Conservation (phyloP, 2,797 vertebrate species). For the Lutjanus campechanus region DNA sequence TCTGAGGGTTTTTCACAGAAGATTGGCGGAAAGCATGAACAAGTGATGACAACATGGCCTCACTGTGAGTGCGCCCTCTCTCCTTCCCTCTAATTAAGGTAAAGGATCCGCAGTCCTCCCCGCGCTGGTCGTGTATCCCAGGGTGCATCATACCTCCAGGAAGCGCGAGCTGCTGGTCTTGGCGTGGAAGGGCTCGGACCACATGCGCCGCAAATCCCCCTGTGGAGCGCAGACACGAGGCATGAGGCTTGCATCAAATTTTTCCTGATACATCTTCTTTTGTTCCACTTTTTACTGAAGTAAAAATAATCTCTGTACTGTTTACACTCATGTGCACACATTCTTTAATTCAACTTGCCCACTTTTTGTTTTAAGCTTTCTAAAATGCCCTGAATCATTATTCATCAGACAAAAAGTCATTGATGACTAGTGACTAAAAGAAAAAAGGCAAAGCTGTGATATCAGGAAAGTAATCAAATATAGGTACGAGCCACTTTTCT, state of each 20-base stretch:
- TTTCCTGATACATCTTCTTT: neutral
- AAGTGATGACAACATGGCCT: conserved; percentile 81
- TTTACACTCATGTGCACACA: neutral
- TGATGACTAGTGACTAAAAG: neutral
- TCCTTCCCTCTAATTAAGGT: conserved; percentile 70
- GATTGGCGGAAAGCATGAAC: conserved; percentile 80
- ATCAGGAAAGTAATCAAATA: neutral
- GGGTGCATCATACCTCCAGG: conserved; percentile 98
- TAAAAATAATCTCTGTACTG: neutral
- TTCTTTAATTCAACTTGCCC: neutral
- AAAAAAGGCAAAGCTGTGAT: neutral
- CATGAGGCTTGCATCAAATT: neutral
- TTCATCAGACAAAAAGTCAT: neutral
- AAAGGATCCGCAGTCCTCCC: conserved; percentile 78
- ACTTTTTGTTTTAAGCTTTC: neutral
- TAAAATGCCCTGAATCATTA: neutral
- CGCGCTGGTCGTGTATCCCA: conserved; percentile 66
- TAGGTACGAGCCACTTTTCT: neutral
- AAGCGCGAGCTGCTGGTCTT: conserved; percentile 97
- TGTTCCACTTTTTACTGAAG: neutral
- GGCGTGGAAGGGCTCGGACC: conserved; percentile 98
- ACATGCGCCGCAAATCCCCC: conserved; percentile 99
- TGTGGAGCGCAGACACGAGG: conserved; percentile 61
- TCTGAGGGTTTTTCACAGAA: conserved; percentile 71
- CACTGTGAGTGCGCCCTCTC: conserved; percentile 78